phyloP scores from a whole-genome alignment of 2,113 vertebrate species.

The Lates calcarifer region DNA sequence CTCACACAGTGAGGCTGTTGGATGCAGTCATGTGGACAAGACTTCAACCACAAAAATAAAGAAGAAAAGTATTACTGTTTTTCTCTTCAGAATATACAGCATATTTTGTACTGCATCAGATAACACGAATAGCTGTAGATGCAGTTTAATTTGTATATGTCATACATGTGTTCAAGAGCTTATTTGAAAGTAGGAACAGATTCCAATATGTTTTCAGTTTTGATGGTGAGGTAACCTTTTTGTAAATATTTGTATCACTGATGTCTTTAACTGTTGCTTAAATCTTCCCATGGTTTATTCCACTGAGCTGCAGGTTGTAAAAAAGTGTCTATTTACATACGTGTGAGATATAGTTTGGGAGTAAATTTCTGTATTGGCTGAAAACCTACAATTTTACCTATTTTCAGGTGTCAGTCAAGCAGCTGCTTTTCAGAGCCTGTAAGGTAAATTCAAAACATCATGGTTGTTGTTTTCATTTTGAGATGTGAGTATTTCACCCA shows the following conservation, averaged over 20 bases:
- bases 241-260: not conserved
- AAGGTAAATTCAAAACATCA: not conserved
- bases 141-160: no score
- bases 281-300: not conserved
- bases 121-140: not conserved
- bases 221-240: not conserved
- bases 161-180: not conserved
- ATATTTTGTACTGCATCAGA: not conserved
- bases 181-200: not conserved
- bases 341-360: not conserved
- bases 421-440: not conserved
- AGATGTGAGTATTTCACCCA: not conserved
- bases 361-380: not conserved
- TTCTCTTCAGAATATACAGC: slow-evolving; percentile 14
- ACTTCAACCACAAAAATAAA: slow-evolving; percentile 46
- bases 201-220: not conserved
- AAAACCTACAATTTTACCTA: not conserved
- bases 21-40: slow-evolving; percentile 44
- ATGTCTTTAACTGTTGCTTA: not conserved
- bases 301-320: not conserved
- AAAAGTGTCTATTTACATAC: not conserved
- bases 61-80: slow-evolving; percentile 26
- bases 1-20: slow-evolving; percentile 71
- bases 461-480: not conserved
- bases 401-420: not conserved